Percentiles rank a stretch among this genome's conserved stretches.
Conservation (phyloP, 2,113 vertebrate genomes). For the Nothobranchius kuhntae region DNA sequence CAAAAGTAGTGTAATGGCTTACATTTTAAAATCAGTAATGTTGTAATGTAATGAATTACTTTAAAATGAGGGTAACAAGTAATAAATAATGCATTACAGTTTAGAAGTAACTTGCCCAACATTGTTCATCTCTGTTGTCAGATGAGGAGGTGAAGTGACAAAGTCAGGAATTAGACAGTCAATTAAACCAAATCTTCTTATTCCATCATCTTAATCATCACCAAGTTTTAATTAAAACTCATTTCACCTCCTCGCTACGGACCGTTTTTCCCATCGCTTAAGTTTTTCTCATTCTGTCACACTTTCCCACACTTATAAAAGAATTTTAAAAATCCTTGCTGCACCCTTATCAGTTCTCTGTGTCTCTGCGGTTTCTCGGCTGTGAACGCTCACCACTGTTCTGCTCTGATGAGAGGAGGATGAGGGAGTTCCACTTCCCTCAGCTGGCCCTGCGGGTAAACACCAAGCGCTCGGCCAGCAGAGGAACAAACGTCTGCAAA, state of each 20-base stretch:
- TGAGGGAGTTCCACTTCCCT: conserved; percentile 24
- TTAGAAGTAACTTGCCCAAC: too few species aligned
- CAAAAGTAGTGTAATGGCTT: too few species aligned
- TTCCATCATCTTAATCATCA: conserved; percentile 33
- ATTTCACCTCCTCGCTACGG: conserved; percentile 32
- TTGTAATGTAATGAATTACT: too few species aligned
- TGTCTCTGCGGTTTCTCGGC: conserved; percentile 57
- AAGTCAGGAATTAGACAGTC: conserved; percentile 36
- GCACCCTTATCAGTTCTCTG: conserved; percentile 64
- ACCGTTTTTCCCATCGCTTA: conserved; percentile 59
- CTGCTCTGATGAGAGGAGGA: conserved; percentile 27
- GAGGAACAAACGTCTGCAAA: conserved; percentile 53
- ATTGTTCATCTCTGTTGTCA: conserved; percentile 33
- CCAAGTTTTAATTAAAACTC: conserved; percentile 63
- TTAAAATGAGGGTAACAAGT: too few species aligned
- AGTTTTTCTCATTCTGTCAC: conserved; percentile 55
- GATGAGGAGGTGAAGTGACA: conserved; percentile 26
- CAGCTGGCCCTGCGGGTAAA: conserved; percentile 49
- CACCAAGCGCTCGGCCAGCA: conserved; percentile 35
- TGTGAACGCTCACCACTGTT: conserved; percentile 68
- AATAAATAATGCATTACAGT: too few species aligned
- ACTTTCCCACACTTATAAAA: conserved; percentile 69
- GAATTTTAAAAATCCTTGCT: conserved; percentile 53
- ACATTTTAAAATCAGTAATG: too few species aligned
- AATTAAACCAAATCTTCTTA: conserved; percentile 40